Conservation (phyloP, 2,113 vertebrate species). For the Scartelaos histophorus region DNA sequence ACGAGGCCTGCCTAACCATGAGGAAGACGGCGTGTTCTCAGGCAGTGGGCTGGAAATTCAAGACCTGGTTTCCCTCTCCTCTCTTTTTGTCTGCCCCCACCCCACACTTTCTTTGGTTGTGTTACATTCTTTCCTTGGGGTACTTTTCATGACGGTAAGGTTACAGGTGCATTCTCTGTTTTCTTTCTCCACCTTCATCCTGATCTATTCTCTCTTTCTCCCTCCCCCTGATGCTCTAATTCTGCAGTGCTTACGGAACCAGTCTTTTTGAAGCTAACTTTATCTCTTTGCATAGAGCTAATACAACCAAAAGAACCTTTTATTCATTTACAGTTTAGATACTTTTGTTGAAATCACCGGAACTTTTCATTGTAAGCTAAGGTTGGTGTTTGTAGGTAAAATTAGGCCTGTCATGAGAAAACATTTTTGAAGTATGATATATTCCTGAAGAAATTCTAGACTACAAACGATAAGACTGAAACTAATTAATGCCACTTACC, state of each 20-base stretch:
- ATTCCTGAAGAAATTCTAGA: too few species aligned
- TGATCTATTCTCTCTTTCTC: constrained; percentile 43
- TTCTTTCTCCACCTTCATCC: constrained; percentile 51
- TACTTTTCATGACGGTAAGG: constrained; percentile 82
- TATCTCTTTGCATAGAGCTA: constrained; percentile 2
- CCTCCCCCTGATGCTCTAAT: constrained; percentile 25
- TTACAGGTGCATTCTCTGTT: constrained; percentile 74
- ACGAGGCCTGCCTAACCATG: constrained; percentile 79
- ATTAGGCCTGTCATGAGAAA: too few species aligned
- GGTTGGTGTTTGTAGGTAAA: neutral
- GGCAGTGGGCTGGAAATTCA: constrained; percentile 76
- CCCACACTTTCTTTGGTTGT: constrained; percentile 69
- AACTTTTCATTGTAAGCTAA: neutral
- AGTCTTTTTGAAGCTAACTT: constrained; percentile 16
- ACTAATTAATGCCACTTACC: too few species aligned
- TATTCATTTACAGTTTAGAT: neutral
- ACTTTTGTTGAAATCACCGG: constrained; percentile 17
- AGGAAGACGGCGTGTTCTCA: constrained; percentile 75
- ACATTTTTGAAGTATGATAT: too few species aligned
- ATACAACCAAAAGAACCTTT: neutral
- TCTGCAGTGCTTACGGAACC: constrained; percentile 40
- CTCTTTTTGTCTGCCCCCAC: constrained; percentile 52
- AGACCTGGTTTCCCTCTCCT: constrained; percentile 55
- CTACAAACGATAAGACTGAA: too few species aligned
- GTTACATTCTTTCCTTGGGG: constrained; percentile 73